Evolutionary conservation across 2,113 vertebrate genomes (phyloP), one percentile per base, ranked within the genome.

Genomic region (Sarotherodon lohbergeri): DNA sequence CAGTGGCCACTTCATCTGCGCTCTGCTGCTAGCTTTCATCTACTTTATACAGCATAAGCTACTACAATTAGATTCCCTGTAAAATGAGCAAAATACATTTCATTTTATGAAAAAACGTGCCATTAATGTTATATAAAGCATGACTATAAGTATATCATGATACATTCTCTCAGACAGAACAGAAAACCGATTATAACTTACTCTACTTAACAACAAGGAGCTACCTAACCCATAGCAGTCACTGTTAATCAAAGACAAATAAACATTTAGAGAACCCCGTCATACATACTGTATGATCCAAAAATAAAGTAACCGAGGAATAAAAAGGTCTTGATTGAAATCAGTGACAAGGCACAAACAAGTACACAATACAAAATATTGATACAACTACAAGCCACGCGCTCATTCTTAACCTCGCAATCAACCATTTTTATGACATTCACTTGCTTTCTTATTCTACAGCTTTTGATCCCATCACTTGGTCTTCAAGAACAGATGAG

Each of bases 31-130:
- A 82, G 78, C 68, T 82, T 82, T 88, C 54, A 89, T 90, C 82
- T 82, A 34, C 66, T 89, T 91, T 76, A 88, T 27, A 50, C 76
- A 88, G 80, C 71, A 92, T 6, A 27, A 86, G 22, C 11, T 85
- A 76, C 83, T 83, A 80, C 5, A 85, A 82, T 90, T 78, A 81
- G 19, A 80, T 61, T 86, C 56, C 71, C 81, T 52, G 55, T 86
- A 27, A 88, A 90, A 88, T 5, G 19, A 86, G 52, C 73, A 88
- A 91, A 90, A 89, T 85, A 27, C 14, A 84, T 81, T 89, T 89
- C 2, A 88, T 32, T 83, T 83, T 52, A 84, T 88, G 46, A 36
- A 88, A 89, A 87, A 79, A 87, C 61, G 39, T 66, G 19, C 22
- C 83, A 85, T 85, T 9, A 81, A 27, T 78, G 56, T 83, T 50